Base-by-base conservation (phyloP, 2,797 vertebrate genomes). In the Anniella stebbinsi region DNA sequence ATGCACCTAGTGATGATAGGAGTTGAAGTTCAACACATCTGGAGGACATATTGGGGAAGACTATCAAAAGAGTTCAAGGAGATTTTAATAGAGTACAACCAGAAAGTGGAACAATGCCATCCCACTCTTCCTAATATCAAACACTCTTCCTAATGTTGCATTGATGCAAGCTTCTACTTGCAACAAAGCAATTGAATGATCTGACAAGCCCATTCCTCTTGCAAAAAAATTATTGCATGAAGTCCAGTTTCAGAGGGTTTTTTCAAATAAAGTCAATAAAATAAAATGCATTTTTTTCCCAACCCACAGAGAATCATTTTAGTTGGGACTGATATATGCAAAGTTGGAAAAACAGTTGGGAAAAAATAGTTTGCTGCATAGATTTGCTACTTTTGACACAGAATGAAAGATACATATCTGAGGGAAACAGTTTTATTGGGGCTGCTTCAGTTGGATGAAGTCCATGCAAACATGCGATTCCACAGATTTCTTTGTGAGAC, bases 381-480 rank as follows among this genome's bases (percentile, higher is more conserved):
- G 57, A 48, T 51, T 48, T 67, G 36, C 60, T 41, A 69, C 38
- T 78, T 87, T 69, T 36, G 33, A 80, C 69, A 81, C 21, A 25
- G 9, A 82, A 88, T 73, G 66, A 13, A 72, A 88, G 38, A 82
- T 41, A n/a, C n/a, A 13, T 57, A 60, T 57, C 23, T 69, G 77
- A 88, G 11, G 23, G 25, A 5, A 48, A 73, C 54, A 72, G n/a
- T 36, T 81, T 72, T 72, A 60, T 33, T 57, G 67, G 28, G 15
- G 11, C 33, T 60, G 69, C 11, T 82, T 45, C 78, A 82, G 18
- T 57, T 72, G 78, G 78, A 72, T 82, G 6, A 91, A 91, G 28
- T 28, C 92, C 41, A 38, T 13, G 13, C 51, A 81, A 73, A 88
- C 25, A 45, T 81, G 57, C 23, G 28, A 33, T 7, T 72, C 28